A percentile compares a stretch with the other conserved stretches of the same genome.
Conservation (phyloP, 2,888 invertebrate species). For the Malthinus flaveolus region DNA sequence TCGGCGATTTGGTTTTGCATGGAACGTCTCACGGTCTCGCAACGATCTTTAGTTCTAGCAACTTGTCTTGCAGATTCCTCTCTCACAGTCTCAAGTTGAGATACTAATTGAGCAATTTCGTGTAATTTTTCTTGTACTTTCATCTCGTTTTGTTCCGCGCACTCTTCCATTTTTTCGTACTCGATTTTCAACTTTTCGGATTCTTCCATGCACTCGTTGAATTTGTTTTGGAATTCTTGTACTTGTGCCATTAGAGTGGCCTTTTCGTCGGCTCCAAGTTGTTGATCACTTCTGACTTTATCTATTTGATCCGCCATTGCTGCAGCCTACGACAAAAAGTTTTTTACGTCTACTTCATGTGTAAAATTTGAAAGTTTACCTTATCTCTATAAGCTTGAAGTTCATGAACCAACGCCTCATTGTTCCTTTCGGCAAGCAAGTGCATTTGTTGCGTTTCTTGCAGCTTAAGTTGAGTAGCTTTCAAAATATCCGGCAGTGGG, state of each 20-base stretch:
- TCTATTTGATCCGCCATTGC: slow-evolving; percentile 57
- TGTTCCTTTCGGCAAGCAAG: slow-evolving; percentile 66
- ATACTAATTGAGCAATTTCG: slow-evolving; percentile 66
- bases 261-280: slow-evolving; percentile 57
- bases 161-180: slow-evolving; percentile 62
- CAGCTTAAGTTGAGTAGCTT: slow-evolving; percentile 67
- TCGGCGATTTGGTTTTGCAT: slow-evolving; percentile 70
- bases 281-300: slow-evolving; percentile 57
- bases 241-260: slow-evolving; percentile 47
- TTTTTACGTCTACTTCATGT: not conserved
- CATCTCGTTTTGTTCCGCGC: slow-evolving; percentile 62
- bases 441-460: slow-evolving; percentile 72
- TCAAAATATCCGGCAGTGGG: slow-evolving; percentile 69
- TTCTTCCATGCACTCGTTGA: slow-evolving; percentile 47
- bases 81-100: slow-evolving; percentile 66
- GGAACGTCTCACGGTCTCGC: slow-evolving; percentile 63
- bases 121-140: slow-evolving; percentile 69
- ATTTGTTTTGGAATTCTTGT: slow-evolving; percentile 42
- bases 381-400: slow-evolving; percentile 66
- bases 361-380: slow-evolving; percentile 44
- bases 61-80: slow-evolving; percentile 69
- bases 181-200: slow-evolving; percentile 48
- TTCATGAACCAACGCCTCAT: slow-evolving; percentile 67
- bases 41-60: slow-evolving; percentile 48
- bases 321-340: slow-evolving; percentile 38